These are phyloP conservation scores for Leptopterna dolabrata DNA, from an alignment of 2,888 invertebrate genomes.

Conservation along the genomic window DNA sequence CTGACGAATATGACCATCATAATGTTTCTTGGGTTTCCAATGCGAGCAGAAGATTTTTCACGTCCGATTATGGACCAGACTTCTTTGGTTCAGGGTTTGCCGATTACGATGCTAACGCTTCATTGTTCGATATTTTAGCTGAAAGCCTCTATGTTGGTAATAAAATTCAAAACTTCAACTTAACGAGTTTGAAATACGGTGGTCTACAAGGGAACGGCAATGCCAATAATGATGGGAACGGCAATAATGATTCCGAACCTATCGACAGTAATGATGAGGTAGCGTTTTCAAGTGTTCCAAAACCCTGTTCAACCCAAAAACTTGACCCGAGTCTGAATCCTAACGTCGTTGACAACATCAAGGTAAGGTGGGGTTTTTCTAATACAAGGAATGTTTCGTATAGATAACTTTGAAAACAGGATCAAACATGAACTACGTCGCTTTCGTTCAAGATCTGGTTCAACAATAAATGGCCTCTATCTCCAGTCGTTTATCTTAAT, in stretches of 20 bases:
- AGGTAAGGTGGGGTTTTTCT: background rate
- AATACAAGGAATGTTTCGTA: no score
- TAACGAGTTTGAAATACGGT: background rate
- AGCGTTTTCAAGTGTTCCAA: background rate
- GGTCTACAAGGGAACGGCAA: background rate
- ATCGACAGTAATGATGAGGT: background rate
- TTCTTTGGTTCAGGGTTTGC: background rate
- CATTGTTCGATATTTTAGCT: background rate
- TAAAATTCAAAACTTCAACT: background rate
- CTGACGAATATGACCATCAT: no score
- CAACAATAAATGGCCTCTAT: constrained; percentile 89
- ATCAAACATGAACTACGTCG: background rate
- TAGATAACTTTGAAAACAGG: no score
- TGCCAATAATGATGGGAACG: no score
- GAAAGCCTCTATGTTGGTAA: background rate
- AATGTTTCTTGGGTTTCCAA: background rate
- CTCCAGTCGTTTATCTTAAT: constrained; percentile 80
- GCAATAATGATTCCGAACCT: background rate
- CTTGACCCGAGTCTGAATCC: background rate
- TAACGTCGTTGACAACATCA: constrained; percentile 46
- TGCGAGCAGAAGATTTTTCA: background rate
- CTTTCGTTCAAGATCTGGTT: constrained; percentile 77
- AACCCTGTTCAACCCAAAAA: background rate
- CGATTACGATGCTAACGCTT: background rate
- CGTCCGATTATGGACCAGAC: background rate